These are phyloP conservation scores for Pandemis heparana DNA, from an alignment of 2,888 invertebrate genomes.

Conservation along the genomic window DNA sequence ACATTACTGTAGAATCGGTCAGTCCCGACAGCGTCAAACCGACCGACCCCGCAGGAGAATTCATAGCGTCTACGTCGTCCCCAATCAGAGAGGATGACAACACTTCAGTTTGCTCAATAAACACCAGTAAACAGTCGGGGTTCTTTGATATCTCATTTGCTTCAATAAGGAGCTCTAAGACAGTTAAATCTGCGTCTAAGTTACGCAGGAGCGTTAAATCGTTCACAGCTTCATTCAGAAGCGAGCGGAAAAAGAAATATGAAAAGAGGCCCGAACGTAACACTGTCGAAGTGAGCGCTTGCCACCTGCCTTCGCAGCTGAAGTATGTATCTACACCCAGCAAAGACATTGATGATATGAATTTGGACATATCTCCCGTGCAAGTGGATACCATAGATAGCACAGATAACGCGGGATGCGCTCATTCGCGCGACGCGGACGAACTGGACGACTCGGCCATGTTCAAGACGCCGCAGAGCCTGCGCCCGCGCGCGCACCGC, in stretches of 20 bases:
- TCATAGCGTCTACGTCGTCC: constrained; percentile 77
- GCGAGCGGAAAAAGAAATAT: constrained; percentile 82
- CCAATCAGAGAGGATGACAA: constrained; percentile 81
- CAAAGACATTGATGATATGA: constrained; percentile 70
- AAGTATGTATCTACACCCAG: constrained; percentile 75
- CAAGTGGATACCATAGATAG: constrained; percentile 81
- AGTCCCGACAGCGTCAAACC: constrained; percentile 77
- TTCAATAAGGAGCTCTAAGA: constrained; percentile 76
- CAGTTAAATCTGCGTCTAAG: constrained; percentile 80
- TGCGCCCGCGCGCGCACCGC: constrained; percentile 71
- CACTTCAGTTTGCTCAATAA: constrained; percentile 78
- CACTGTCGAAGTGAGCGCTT: constrained; percentile 74
- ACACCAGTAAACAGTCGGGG: constrained; percentile 81
- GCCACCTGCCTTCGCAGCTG: constrained; percentile 67
- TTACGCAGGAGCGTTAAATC: constrained; percentile 81
- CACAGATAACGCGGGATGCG: constrained; percentile 67
- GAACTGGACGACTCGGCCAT: constrained; percentile 75
- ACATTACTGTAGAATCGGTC: constrained; percentile 75
- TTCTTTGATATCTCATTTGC: constrained; percentile 83
- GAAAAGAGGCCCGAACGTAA: constrained; percentile 77
- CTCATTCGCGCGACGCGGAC: constrained; percentile 61
- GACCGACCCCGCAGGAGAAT: constrained; percentile 78
- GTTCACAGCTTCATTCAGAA: constrained; percentile 82
- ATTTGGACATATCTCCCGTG: constrained; percentile 76
- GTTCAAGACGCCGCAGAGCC: constrained; percentile 78